Percentiles rank a stretch among this genome's conserved stretches.
Evolutionary conservation across 2,888 invertebrate species (phyloP).

Genomic region (Lottia gigantea): DNA sequence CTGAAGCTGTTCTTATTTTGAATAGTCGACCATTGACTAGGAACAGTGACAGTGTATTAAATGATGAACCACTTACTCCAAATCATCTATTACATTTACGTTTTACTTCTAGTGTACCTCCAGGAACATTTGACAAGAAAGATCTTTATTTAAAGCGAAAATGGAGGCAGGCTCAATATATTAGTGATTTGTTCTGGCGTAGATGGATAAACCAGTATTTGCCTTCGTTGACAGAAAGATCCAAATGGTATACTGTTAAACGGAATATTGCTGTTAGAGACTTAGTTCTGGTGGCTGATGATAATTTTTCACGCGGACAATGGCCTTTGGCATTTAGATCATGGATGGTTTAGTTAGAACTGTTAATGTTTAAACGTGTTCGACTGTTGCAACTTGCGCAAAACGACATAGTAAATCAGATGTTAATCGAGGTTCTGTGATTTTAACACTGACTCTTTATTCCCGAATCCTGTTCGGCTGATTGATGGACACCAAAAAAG

Average conservation of each 20-base stretch:
- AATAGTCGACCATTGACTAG: constrained; percentile 30
- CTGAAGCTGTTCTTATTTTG: constrained; percentile 27
- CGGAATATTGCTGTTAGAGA: not conserved
- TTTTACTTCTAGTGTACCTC: constrained; percentile 15
- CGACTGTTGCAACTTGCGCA: no score
- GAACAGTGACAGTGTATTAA: constrained; percentile 13
- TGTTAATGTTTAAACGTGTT: no score
- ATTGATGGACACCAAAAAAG: no score
- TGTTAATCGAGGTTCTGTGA: not conserved
- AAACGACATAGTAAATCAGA: no score
- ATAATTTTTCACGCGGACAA: constrained; percentile 1
- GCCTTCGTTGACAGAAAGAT: not conserved
- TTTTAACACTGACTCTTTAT: no score
- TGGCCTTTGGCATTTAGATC: not conserved
- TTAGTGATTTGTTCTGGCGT: not conserved
- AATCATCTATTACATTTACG: constrained; percentile 53
- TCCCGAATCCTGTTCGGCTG: no score
- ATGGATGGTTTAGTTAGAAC: no score
- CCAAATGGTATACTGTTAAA: not conserved
- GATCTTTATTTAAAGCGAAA: constrained; percentile 1
- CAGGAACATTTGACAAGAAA: constrained; percentile 19
- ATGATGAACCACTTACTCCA: constrained; percentile 42
- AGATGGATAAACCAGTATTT: not conserved
- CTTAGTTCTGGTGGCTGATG: not conserved
- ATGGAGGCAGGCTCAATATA: constrained; percentile 3